These are phyloP conservation scores for Gambusia yucatana DNA, from an alignment of 2,797 vertebrate species.

Conservation along the genomic window DNA sequence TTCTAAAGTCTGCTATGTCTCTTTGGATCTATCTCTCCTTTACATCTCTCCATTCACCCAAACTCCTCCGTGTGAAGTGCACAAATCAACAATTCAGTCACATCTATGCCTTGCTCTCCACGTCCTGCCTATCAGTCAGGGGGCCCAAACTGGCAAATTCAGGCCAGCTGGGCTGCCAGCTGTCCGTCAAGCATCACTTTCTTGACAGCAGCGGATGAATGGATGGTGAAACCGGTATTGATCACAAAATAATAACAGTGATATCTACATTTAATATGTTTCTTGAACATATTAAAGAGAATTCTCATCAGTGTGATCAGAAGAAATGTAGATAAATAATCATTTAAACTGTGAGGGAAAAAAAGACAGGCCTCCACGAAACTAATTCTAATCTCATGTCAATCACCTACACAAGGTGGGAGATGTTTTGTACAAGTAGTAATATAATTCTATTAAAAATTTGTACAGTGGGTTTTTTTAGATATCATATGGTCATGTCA, in stretches of 20 bases:
- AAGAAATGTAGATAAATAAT: background rate
- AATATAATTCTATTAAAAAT: background rate
- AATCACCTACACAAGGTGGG: background rate
- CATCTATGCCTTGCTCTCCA: constrained; percentile 46
- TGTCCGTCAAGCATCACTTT: constrained; percentile 39
- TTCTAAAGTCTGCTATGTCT: constrained; percentile 42
- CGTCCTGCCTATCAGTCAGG: constrained; percentile 29
- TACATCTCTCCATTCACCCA: constrained; percentile 34
- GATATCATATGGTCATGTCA: background rate
- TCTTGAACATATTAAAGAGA: background rate
- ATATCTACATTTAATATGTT: constrained; percentile 16
- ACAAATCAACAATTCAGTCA: constrained; percentile 68
- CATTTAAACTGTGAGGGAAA: background rate
- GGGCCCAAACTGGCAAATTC: constrained; percentile 38
- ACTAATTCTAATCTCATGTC: background rate
- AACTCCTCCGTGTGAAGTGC: constrained; percentile 43
- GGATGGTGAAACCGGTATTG: constrained; percentile 10
- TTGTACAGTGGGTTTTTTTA: background rate
- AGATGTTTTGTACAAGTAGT: background rate
- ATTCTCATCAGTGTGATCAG: background rate
- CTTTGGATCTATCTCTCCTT: constrained; percentile 25
- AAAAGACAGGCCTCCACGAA: too few species aligned
- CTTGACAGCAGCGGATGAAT: constrained; percentile 24
- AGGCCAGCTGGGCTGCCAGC: constrained; percentile 34
- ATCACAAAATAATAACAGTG: constrained; percentile 9